These are phyloP conservation scores for Napeogenes sylphis DNA, from an alignment of 2,888 invertebrate genomes.

Conservation along the genomic window DNA sequence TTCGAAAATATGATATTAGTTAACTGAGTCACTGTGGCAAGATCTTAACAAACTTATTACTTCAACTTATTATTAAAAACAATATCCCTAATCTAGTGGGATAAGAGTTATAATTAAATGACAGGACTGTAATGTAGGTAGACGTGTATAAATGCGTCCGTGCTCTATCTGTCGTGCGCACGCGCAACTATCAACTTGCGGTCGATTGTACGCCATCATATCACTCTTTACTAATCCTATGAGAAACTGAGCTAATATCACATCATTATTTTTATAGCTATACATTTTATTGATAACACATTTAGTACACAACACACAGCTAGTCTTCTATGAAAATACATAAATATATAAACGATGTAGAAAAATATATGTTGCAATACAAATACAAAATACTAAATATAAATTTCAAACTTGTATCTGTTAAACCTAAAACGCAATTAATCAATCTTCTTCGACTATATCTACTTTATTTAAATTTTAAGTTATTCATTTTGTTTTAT, in stretches of 20 bases:
- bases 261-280: not conserved
- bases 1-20: conserved; percentile 48
- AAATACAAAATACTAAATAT: too few species aligned
- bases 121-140: not conserved
- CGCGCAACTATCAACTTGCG: conserved; percentile 24
- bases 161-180: conserved; percentile 28
- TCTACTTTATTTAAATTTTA: too few species aligned
- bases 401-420: too few species aligned
- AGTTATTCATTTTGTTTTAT: too few species aligned
- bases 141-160: conserved; percentile 16
- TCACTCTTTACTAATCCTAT: conserved; percentile 17
- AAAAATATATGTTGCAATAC: too few species aligned
- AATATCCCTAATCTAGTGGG: not conserved
- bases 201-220: conserved; percentile 22
- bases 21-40: conserved; percentile 56
- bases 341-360: too few species aligned
- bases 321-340: too few species aligned
- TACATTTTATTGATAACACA: too few species aligned
- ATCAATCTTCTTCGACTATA: too few species aligned
- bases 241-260: not conserved
- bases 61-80: not conserved
- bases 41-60: conserved; percentile 11
- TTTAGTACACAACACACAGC: too few species aligned
- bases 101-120: conserved; percentile 16
- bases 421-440: too few species aligned